phyloP scores from a whole-genome alignment of 2,797 vertebrate species.

The Sebastiscus tertius region DNA sequence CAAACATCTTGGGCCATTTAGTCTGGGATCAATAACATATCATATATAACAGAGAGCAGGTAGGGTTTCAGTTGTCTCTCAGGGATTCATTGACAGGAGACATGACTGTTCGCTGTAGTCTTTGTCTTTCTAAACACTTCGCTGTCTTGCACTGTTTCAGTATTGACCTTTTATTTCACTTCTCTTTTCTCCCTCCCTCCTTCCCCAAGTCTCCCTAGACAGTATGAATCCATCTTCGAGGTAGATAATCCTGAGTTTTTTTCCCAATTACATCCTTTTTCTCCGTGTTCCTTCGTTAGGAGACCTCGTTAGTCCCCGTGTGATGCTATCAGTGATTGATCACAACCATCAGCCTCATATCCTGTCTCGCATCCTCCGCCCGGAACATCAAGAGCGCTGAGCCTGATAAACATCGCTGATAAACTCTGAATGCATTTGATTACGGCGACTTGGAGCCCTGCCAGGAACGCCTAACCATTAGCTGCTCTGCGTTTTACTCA shows the following conservation, averaged over 20 bases:
- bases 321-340: constrained; percentile 65
- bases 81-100: background rate
- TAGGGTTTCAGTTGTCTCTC: background rate
- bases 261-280: constrained; percentile 59
- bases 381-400: constrained; percentile 48
- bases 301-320: constrained; percentile 58
- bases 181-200: background rate
- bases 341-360: constrained; percentile 58
- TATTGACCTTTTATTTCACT: constrained; percentile 32
- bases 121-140: background rate
- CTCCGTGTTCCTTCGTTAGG: constrained; percentile 44
- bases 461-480: constrained; percentile 40
- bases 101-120: background rate
- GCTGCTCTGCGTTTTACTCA: constrained; percentile 25
- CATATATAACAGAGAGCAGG: background rate
- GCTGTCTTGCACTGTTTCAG: background rate
- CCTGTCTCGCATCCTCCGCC: constrained; percentile 58
- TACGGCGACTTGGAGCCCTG: constrained; percentile 35
- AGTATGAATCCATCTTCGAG: constrained; percentile 46
- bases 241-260: constrained; percentile 49
- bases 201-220: constrained; percentile 8
- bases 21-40: background rate
- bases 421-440: constrained; percentile 60
- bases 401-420: constrained; percentile 66
- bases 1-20: background rate